Conservation (phyloP, 2,113 vertebrate species). For the Chlamydotis undulata region DNA sequence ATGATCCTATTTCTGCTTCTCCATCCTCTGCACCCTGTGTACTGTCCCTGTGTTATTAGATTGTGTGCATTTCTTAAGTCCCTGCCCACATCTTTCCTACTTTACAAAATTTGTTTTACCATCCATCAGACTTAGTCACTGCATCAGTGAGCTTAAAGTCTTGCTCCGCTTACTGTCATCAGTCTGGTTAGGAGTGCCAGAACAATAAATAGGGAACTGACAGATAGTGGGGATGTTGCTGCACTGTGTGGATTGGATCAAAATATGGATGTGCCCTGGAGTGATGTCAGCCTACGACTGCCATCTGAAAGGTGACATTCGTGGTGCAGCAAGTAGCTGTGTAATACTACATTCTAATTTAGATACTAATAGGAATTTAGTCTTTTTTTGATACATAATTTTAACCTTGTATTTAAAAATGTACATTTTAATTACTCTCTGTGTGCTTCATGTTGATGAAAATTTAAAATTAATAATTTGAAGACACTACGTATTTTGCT, state of each 20-base stretch:
- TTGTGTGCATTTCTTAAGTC: background rate
- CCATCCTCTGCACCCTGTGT: background rate
- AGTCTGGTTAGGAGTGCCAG: background rate
- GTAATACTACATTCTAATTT: background rate
- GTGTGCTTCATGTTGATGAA: background rate
- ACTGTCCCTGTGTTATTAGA: background rate
- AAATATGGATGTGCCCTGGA: conserved; percentile 6
- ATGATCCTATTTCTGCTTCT: background rate
- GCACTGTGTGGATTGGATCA: background rate
- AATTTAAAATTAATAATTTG: background rate
- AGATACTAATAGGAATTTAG: background rate
- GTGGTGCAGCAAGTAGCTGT: background rate
- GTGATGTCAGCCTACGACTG: background rate
- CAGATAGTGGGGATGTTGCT: background rate
- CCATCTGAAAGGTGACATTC: background rate
- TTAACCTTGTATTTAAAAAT: background rate
- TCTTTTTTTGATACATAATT: background rate
- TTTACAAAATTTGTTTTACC: background rate
- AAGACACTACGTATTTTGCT: background rate
- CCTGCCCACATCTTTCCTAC: background rate
- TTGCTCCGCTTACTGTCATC: background rate
- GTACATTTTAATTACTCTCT: background rate
- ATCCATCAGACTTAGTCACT: background rate
- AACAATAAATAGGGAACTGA: background rate
- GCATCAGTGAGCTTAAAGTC: background rate